phyloP scores from a whole-genome alignment of 2,888 invertebrate genomes.

The Marasmarcha lunaedactyla region DNA sequence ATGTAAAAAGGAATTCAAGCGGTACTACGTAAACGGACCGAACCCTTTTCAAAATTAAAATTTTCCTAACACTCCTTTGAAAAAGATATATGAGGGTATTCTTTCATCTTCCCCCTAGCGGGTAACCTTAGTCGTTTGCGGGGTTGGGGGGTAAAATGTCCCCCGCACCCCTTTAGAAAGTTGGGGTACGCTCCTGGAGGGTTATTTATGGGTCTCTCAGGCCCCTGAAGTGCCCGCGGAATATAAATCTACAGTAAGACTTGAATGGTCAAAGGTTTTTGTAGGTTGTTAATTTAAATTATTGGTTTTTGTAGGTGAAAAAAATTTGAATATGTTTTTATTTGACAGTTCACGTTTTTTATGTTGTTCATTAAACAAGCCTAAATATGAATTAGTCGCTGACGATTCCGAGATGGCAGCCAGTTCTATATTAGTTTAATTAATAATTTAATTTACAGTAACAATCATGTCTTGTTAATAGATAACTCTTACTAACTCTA shows the following conservation, averaged over 20 bases:
- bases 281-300: not conserved
- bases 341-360: too few species aligned
- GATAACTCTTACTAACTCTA: too few species aligned
- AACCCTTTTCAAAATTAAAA: conserved; percentile 56
- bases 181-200: conserved; percentile 40
- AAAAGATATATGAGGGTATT: conserved; percentile 65
- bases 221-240: conserved; percentile 60
- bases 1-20: too few species aligned
- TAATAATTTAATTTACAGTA: too few species aligned
- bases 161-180: too few species aligned
- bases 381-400: too few species aligned
- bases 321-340: too few species aligned
- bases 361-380: too few species aligned
- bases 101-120: conserved; percentile 59
- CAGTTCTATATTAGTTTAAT: too few species aligned
- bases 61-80: conserved; percentile 63
- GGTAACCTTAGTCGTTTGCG: conserved; percentile 63
- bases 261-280: conserved; percentile 22
- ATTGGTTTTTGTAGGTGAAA: too few species aligned
- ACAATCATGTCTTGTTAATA: too few species aligned
- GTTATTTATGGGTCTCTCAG: conserved; percentile 68
- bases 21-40: conserved; percentile 8
- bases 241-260: conserved; percentile 63
- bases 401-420: too few species aligned
- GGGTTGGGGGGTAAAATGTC: conserved; percentile 17